Percentiles rank a stretch among this genome's conserved stretches.
These are phyloP conservation scores for sheep (Ovis aries) DNA, from an alignment of 2,113 vertebrate species.

Conservation along the genomic window ARS-UI_Ramb_v3.0 NC_056054.1:130792001-130792500, in stretches of 20 bases:
- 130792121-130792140: not conserved
- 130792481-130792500: not conserved
- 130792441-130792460: not conserved
- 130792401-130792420: not conserved
- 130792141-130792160: not conserved
- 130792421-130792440: not conserved
- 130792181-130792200: not conserved
- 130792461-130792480: not conserved
- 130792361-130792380: not conserved
- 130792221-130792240: not conserved
- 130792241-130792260: not conserved
- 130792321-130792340: not conserved
- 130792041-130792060: not conserved
- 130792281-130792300: not conserved
- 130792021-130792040: not conserved
- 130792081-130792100: conserved; percentile 2
- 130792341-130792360: not conserved
- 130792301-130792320: not conserved
- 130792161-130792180: not conserved
- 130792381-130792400: not conserved
- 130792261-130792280: not conserved
- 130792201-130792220: not conserved
- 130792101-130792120: not conserved
- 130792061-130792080: conserved; percentile 50
- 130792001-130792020: conserved; percentile 22